Base-by-base conservation (phyloP, 1,140 invertebrate genomes). In the Phortica variegata region DNA sequence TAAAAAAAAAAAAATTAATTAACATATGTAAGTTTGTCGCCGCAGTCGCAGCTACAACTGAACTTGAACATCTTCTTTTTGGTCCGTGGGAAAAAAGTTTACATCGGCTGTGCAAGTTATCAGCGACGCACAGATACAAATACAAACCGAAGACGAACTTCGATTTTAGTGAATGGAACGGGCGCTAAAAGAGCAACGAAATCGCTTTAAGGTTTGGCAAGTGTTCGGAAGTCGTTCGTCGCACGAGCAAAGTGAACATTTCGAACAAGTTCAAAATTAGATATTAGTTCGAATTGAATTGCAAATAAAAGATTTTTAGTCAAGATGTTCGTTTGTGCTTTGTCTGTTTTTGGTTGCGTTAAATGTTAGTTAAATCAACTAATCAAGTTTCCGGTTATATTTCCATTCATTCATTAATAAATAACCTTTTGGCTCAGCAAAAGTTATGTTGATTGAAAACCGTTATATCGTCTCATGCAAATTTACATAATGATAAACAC, bases 1-100 rank as follows among this genome's bases (percentile, higher is more conserved):
- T 29, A 29, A 34, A 9, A 34, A 9, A 34, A 15, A 58, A 49
- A 65, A 63, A 63, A 68, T 69, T 60, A 68, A 68, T 68, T 68
- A 63, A 49, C 63, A 68, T 68, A 68, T 40, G 49, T 21, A 54
- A 37, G 47, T 47, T 60, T 60, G 63, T 52, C 46, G 60, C 46
- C 53, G 23, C 23, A 26, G n/a, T n/a, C n/a, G n/a, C n/a, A n/a
- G n/a, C n/a, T n/a, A n/a, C n/a, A n/a, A n/a, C n/a, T n/a, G n/a
- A n/a, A n/a, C n/a, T n/a, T n/a, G n/a, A 26, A 26, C 23, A 26
- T 6, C 23, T 6, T 5, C 23, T 29, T 36, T 26, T 42, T 47
- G 48, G 37, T 52, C 58, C 63, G 65, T 68, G 63, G 63, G 63
- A 68, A 68, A 65, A 62, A 38, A 8, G 15, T 12, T 17, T 38